These are phyloP conservation scores for Eueides isabella DNA, from an alignment of 1,140 invertebrate genomes.

Conservation along the genomic window DNA sequence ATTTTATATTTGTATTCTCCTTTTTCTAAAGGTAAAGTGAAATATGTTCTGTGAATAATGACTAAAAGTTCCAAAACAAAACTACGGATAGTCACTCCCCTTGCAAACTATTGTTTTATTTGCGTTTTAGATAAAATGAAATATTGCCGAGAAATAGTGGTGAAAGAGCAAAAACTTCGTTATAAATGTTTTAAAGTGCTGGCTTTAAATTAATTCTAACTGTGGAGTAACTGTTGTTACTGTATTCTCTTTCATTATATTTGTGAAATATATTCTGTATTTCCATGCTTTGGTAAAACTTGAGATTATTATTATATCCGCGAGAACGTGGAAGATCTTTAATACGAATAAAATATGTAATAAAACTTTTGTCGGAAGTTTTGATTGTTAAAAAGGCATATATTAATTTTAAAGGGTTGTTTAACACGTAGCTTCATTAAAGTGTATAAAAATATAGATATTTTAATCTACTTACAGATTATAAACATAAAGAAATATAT, in stretches of 20 bases:
- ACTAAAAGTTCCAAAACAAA: too few relatives aligned
- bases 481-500: not conserved
- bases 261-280: slow-evolving; percentile 32
- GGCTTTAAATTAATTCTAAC: slow-evolving; percentile 38
- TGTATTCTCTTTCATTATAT: slow-evolving; percentile 29
- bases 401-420: too few relatives aligned
- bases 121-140: slow-evolving; percentile 33
- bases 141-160: slow-evolving; percentile 24
- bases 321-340: not conserved
- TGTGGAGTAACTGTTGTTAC: slow-evolving; percentile 19
- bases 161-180: slow-evolving; percentile 36
- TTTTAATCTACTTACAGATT: too few relatives aligned
- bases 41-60: too few relatives aligned
- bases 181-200: slow-evolving; percentile 42
- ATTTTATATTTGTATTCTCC: too few relatives aligned
- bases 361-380: too few relatives aligned
- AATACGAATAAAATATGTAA: not conserved
- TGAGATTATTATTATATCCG: not conserved
- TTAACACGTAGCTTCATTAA: too few relatives aligned
- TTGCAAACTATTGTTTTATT: slow-evolving; percentile 10
- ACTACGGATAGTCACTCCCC: not conserved
- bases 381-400: too few relatives aligned
- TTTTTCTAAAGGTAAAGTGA: too few relatives aligned
- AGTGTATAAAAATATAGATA: too few relatives aligned
- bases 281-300: slow-evolving; percentile 12